Evolutionary conservation across 1,140 invertebrate genomes (phyloP).

Genomic region (Ladona fulva): DNA sequence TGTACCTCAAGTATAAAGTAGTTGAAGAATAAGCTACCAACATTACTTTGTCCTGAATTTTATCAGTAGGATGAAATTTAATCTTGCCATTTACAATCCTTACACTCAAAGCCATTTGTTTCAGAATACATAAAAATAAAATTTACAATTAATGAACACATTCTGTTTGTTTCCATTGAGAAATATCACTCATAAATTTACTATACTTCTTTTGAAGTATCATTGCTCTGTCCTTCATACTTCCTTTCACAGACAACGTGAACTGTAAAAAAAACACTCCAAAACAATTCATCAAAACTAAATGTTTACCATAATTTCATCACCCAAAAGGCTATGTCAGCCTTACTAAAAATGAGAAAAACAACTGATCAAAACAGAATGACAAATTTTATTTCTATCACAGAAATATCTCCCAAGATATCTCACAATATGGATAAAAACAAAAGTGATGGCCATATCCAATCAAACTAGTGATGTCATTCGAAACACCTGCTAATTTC

Average conservation of each 20-base stretch:
- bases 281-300: neutral
- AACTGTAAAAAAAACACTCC: neutral
- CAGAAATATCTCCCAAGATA: neutral
- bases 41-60: too few relatives aligned
- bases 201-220: neutral
- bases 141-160: slow-evolving; percentile 3
- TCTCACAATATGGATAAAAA: neutral
- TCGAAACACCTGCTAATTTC: too few relatives aligned
- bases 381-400: neutral
- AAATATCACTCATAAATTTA: neutral
- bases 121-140: neutral
- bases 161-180: neutral
- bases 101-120: neutral
- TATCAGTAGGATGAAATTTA: too few relatives aligned
- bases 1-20: too few relatives aligned
- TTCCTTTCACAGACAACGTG: neutral
- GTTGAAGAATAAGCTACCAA: too few relatives aligned
- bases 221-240: neutral
- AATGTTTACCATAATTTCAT: neutral
- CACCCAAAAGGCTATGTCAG: neutral
- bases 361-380: neutral
- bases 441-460: neutral
- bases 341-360: neutral
- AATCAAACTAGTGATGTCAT: neutral
- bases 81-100: neutral